phyloP scores from a whole-genome alignment of 2,797 vertebrate species.

The Parotocinclus haroldoi region DNA sequence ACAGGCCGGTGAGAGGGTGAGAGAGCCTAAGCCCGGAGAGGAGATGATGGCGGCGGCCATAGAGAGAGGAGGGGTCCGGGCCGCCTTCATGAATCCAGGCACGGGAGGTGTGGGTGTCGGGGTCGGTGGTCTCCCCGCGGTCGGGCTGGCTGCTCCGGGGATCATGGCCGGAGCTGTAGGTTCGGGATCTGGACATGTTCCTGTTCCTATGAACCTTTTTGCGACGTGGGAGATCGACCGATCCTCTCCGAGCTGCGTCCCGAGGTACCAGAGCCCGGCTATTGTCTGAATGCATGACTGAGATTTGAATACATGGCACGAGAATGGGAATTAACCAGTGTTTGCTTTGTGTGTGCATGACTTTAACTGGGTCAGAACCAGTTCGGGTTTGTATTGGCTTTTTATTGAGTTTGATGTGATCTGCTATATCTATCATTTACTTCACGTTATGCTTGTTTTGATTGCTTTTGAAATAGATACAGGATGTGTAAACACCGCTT shows the following conservation, averaged over 20 bases:
- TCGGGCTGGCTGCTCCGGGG: slow-evolving; percentile 42
- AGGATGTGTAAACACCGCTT: too few relatives aligned
- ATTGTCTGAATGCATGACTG: too few relatives aligned
- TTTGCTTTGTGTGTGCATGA: background rate
- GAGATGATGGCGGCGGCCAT: slow-evolving; percentile 57
- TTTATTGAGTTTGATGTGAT: too few relatives aligned
- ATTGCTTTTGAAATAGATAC: background rate
- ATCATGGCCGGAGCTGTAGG: slow-evolving; percentile 36
- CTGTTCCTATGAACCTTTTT: slow-evolving; percentile 71
- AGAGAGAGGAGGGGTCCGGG: slow-evolving; percentile 55
- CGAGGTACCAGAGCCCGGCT: slow-evolving; percentile 48
- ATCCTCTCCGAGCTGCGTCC: slow-evolving; percentile 68
- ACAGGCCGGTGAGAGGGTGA: background rate
- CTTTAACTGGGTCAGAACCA: background rate
- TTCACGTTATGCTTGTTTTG: background rate
- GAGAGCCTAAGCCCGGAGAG: slow-evolving; percentile 36
- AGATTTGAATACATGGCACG: background rate
- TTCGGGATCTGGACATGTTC: slow-evolving; percentile 46
- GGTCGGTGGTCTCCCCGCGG: slow-evolving; percentile 38
- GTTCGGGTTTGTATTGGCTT: background rate
- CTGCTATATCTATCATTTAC: too few relatives aligned
- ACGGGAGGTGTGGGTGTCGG: slow-evolving; percentile 38
- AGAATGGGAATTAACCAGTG: background rate
- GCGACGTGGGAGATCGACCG: slow-evolving; percentile 70
- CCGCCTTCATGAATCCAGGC: slow-evolving; percentile 38